Percentiles rank a stretch among this genome's conserved stretches.
Evolutionary conservation across 1,140 invertebrate genomes (phyloP).

Genomic region (Hyposmocoma kahamanoa): DNA sequence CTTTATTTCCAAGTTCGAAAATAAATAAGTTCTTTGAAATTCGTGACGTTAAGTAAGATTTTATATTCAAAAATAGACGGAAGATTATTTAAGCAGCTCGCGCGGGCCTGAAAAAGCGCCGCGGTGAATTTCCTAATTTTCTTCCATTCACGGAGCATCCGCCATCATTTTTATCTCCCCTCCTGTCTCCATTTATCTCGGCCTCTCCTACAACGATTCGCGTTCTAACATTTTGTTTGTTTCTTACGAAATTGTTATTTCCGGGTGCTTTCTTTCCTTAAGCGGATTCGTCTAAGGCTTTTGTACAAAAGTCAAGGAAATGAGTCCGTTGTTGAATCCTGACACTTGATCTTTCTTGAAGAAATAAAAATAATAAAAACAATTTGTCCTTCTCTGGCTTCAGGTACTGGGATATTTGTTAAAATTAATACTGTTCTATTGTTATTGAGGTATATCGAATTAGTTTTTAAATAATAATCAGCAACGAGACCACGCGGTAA

Average conservation of each 20-base stretch:
- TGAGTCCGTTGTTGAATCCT: slow-evolving; percentile 50
- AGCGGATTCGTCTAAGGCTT: slow-evolving; percentile 55
- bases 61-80: slow-evolving; percentile 31
- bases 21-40: too few relatives aligned
- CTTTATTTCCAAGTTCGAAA: too few relatives aligned
- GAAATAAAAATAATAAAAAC: slow-evolving; percentile 34
- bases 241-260: slow-evolving; percentile 69
- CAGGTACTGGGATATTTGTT: neutral
- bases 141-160: slow-evolving; percentile 58
- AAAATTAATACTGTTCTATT: neutral
- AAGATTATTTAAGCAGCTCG: slow-evolving; percentile 52
- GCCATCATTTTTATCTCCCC: slow-evolving; percentile 67
- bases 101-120: slow-evolving; percentile 38
- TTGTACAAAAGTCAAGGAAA: slow-evolving; percentile 60
- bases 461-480: too few relatives aligned
- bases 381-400: slow-evolving; percentile 21
- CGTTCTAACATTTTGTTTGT: slow-evolving; percentile 65
- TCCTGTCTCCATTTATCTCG: slow-evolving; percentile 63
- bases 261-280: slow-evolving; percentile 59
- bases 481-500: too few relatives aligned
- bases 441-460: neutral
- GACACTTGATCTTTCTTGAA: slow-evolving; percentile 43
- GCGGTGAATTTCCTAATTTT: slow-evolving; percentile 67
- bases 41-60: slow-evolving; percentile 24
- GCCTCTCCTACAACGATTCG: slow-evolving; percentile 46